Conservation (phyloP, 1,140 invertebrate genomes). For the Trachymyrmex septentrionalis region DNA sequence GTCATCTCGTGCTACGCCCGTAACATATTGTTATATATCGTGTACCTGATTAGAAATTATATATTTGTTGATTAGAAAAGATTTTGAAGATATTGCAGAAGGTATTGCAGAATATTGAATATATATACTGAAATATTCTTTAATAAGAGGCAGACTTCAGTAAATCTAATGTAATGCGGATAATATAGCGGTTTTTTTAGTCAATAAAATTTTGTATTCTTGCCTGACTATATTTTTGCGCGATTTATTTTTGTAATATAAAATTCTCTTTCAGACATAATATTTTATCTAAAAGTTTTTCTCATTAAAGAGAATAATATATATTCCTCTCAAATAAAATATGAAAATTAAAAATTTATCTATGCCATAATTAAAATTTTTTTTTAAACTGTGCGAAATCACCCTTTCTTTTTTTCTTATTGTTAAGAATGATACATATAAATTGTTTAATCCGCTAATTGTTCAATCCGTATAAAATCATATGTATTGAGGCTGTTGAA, state of each 20-base stretch:
- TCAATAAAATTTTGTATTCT: slow-evolving; percentile 31
- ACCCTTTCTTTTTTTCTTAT: background rate
- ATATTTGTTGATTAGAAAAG: slow-evolving; percentile 17
- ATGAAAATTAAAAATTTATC: background rate
- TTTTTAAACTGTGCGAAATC: background rate
- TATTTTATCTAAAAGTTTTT: background rate
- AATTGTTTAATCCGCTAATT: background rate
- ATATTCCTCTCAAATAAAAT: background rate
- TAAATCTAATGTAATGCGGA: background rate
- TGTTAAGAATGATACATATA: background rate
- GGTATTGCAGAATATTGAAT: slow-evolving; percentile 2
- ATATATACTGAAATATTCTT: slow-evolving; percentile 36
- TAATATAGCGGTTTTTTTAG: slow-evolving; percentile 2
- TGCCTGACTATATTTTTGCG: background rate
- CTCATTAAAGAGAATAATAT: background rate
- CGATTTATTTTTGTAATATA: background rate
- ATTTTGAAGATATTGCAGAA: slow-evolving; percentile 26
- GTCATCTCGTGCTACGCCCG: slow-evolving; percentile 9
- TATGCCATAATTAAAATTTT: slow-evolving; percentile 1
- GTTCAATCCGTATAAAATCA: background rate
- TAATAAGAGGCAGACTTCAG: background rate
- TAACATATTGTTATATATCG: slow-evolving; percentile 45
- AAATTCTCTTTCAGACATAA: background rate
- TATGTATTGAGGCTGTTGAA: background rate
- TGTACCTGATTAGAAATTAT: slow-evolving; percentile 69